Percentiles rank a stretch among this genome's conserved stretches.
Conservation (phyloP, 2,888 invertebrate genomes). For the Drosophila kambysellisi region DNA sequence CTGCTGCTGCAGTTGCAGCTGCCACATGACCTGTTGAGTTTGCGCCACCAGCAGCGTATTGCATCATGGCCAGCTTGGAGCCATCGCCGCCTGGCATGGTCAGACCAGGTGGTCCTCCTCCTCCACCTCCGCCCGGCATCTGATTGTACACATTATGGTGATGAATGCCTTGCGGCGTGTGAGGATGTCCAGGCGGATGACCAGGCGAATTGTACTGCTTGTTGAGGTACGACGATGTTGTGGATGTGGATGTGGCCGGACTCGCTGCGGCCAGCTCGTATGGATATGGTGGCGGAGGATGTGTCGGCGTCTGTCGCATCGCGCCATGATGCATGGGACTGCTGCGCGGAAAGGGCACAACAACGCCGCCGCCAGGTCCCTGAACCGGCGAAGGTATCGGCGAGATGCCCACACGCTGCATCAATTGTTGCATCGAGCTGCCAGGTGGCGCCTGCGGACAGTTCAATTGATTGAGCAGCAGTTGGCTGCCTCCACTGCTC, state of each 20-base stretch:
- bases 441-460: conserved; percentile 83
- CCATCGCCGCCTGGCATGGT: conserved; percentile 21
- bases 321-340: conserved; percentile 79
- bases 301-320: conserved; percentile 84
- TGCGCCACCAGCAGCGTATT: conserved; percentile 43
- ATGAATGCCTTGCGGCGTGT: conserved; percentile 76
- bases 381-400: conserved; percentile 86
- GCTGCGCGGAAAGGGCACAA: conserved; percentile 84
- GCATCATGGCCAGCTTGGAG: conserved; percentile 60
- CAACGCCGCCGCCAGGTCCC: conserved; percentile 82
- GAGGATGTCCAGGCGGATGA: conserved; percentile 86
- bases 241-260: conserved; percentile 88
- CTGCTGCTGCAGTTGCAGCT: conserved; percentile 1
- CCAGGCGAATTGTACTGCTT: conserved; percentile 88
- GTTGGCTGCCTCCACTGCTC: conserved; percentile 81
- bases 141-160: conserved; percentile 36
- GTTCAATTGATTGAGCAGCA: conserved; percentile 82
- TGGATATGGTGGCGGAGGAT: conserved; percentile 89
- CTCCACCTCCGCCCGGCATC: conserved; percentile 22
- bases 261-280: conserved; percentile 89
- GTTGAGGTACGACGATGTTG: conserved; percentile 89
- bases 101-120: conserved; percentile 8
- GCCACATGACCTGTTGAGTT: conserved; percentile 25
- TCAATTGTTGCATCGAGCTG: conserved; percentile 83
- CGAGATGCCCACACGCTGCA: conserved; percentile 85